Evolutionary conservation across 2,797 vertebrate genomes (phyloP), one percentile per base, ranked within the genome.

Genomic region (Melanotaenia boesemani): DNA sequence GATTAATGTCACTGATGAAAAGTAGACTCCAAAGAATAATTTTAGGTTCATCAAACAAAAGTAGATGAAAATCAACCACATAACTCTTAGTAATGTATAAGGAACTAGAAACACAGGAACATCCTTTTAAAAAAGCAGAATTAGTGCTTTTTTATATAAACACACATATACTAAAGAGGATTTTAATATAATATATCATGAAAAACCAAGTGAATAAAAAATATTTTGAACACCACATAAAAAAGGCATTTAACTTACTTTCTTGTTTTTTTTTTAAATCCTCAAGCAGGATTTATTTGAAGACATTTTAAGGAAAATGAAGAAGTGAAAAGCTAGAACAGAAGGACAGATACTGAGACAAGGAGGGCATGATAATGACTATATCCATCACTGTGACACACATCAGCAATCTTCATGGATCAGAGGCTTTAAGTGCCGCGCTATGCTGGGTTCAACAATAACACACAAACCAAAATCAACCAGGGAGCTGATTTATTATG

Each of bases 311-410:
- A 62, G 55, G 69, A 62, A 67, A 2, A 57, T 36, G 26, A 46
- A 68, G 63, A 15, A 65, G 20, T 68, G 55, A 12, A 63, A 73
- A 72, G 52, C 63, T 46, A 16, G 74, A 83, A 41, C 63, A 85
- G 74, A 77, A 74, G 71, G 82, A 84, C 74, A 74, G 80, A 74
- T 18, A 70, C 63, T 59, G 65, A 80, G 79, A 86, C 74, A 77
- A 80, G 77, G 74, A 87, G 76, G 79, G 65, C 76, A 85, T 67
- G 54, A 63, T 87, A 90, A 92, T 89, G 86, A 85, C 82, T 74
- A 76, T 76, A 92, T 93, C 89, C 86, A 92, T 93, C 91, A 90
- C 83, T 44, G 63, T 86, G 89, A 92, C 89, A 88, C 86, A 90
- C 84, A 86, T 77, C 65, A 16, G 82, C 88, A 82, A 79, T 90